Conservation (phyloP, 1,140 invertebrate species). For the Druon quercuslanigerum region DNA sequence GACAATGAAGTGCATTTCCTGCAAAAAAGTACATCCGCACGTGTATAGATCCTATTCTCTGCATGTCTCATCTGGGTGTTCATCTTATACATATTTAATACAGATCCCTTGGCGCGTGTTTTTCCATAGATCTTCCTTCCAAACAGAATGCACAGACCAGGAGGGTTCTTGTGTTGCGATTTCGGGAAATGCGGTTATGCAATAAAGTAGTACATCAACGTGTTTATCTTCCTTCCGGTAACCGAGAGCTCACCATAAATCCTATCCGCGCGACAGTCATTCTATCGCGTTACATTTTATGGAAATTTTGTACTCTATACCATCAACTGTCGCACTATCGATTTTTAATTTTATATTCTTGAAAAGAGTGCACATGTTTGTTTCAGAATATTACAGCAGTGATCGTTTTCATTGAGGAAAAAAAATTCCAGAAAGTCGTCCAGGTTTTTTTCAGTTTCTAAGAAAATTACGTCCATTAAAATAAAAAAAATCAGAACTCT, state of each 20-base stretch:
- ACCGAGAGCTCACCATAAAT: conserved; percentile 10
- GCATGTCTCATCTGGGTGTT: conserved; percentile 3
- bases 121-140: background rate
- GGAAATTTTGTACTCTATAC: background rate
- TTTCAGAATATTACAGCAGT: too few relatives aligned
- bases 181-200: background rate
- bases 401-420: too few relatives aligned
- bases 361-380: too few relatives aligned
- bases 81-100: background rate
- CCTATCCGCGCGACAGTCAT: background rate
- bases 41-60: background rate
- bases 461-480: background rate
- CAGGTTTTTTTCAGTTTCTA: too few relatives aligned
- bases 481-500: background rate
- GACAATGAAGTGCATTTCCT: background rate
- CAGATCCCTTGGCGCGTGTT: background rate
- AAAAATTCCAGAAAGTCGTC: too few relatives aligned
- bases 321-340: background rate
- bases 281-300: background rate
- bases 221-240: conserved; percentile 10
- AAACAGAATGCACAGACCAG: background rate
- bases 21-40: background rate
- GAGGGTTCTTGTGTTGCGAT: background rate
- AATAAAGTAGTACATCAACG: conserved; percentile 13
- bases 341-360: background rate